Evolutionary conservation across 2,888 invertebrate genomes (phyloP), one percentile per base, ranked within the genome.

Genomic region (Ischnura elegans): DNA sequence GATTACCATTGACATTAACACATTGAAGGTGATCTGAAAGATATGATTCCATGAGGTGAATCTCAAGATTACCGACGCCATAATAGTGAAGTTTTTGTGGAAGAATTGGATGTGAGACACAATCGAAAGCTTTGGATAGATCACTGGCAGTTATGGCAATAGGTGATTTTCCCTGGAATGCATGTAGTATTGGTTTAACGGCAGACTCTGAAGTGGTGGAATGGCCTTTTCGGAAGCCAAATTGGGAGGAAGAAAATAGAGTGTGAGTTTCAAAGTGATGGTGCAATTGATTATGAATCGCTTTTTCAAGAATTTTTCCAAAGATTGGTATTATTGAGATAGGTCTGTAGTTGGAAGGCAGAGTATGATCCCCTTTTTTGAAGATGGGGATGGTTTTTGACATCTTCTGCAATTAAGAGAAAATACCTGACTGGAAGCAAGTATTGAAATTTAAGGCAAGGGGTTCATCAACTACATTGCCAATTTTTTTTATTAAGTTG

Each of bases 21-120:
- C 55, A 55, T 55, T 16, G 16, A 55, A 21, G 21, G 16, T 21
- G 55, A 55, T 55, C 55, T 3, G 55, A 55, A 55, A 55, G 55
- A 55, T 55, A 55, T 55, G 55, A 55, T 55, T 55, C 55, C 55
- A 19, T 10, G 21, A 55, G 55, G n/a, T n/a, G n/a, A n/a, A n/a
- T n/a, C 47, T 10, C 61, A 19, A 61, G 61, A 61, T 61, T 21
- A 61, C 10, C 19, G 66, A 66, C 3, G 29, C 66, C 66, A 66
- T n/a, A 66, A 3, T 6, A 66, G 29, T 66, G 66, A n/a, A 66
- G 66, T 66, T 66, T 66, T 66, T 66, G n/a, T 3, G 29, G 66
- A 66, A 66, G 66, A 66, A 66, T 66, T 66, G 66, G 66, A n/a
- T 66, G n/a, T n/a, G 66, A 25, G 29, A 66, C 66, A 66, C n/a